Conservation (phyloP, 1,140 invertebrate genomes). For the Penaeus japonicus region DNA sequence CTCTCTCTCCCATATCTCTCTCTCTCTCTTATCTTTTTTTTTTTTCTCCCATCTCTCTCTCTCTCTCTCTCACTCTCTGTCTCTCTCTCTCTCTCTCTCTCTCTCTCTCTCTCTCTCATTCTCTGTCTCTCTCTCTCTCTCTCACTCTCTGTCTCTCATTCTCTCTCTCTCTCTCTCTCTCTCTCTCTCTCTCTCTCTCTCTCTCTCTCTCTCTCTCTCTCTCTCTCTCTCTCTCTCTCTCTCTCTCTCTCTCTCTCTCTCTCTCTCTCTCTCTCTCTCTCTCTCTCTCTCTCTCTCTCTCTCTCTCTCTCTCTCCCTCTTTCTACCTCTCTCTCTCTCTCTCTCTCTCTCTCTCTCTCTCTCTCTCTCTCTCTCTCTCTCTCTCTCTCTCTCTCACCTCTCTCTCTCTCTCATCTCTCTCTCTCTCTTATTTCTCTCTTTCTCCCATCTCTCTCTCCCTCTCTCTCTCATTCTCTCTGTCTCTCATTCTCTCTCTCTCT, state of each 20-base stretch:
- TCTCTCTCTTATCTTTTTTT: background rate
- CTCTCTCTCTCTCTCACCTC: background rate
- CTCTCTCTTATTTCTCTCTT: background rate
- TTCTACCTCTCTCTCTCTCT: background rate
- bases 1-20: background rate
- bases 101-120: slow-evolving; percentile 14
- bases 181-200: background rate
- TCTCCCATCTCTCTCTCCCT: background rate
- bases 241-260: slow-evolving; percentile 17
- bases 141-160: background rate
- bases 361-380: background rate
- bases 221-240: slow-evolving; percentile 7
- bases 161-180: background rate
- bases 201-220: background rate
- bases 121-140: slow-evolving; percentile 2
- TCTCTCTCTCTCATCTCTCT: background rate
- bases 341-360: background rate
- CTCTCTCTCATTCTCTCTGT: slow-evolving; percentile 13
- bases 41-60: background rate
- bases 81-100: slow-evolving; percentile 16
- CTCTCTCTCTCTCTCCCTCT: background rate
- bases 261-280: slow-evolving; percentile 4
- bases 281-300: background rate
- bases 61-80: background rate
- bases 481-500: background rate